Evolutionary conservation across 2,113 vertebrate species (phyloP), one percentile per base, ranked within the genome.

Genomic region (Polypterus senegalus): DNA sequence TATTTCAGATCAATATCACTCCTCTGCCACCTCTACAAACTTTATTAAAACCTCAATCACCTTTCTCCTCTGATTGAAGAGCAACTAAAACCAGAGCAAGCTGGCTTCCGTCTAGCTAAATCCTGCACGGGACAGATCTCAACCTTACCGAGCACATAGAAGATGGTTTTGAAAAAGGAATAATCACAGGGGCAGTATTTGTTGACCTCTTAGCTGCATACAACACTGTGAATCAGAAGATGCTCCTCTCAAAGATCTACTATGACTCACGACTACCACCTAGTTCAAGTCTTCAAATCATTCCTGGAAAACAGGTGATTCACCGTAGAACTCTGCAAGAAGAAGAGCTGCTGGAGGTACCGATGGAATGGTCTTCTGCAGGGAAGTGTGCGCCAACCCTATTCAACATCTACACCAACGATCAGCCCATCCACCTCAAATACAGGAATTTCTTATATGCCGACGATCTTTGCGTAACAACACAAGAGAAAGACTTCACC

Each of bases 101-200:
- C 10, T 48, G 49, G 27, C 4, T 54, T 54, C 49, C 49, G 48
- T 62, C 49, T 43, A 53, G 49, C 6, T 53, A 54, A 47, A 5
- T 62, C 49, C 10, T 54, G 5, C 3, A 54, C 49, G 6, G 27
- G 51, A 27, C 51, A 62, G 51, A 6, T 54, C 51, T 62, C 51
- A 54, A 54, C 44, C 11, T 62, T 4, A 62, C 61, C 46, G 27
- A 54, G 27, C 6, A 43, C 11, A 46, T 54, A 46, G 61, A 62
- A 47, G 52, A 62, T 45, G 61, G 61, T 46, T 55, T 62, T 62
- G 44, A 62, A 48, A 6, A 53, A 62, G 61, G 61, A 9, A 9
- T 44, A 45, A 46, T 47, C 27, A 62, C 43, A 6, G 27, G 61
- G 47, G 53, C 52, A 54, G 49, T 62, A 8, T 56, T 44, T 47